Evolutionary conservation across 1,140 invertebrate genomes (phyloP), one percentile per base, ranked within the genome.

Genomic region (Penaeus vannamei): DNA sequence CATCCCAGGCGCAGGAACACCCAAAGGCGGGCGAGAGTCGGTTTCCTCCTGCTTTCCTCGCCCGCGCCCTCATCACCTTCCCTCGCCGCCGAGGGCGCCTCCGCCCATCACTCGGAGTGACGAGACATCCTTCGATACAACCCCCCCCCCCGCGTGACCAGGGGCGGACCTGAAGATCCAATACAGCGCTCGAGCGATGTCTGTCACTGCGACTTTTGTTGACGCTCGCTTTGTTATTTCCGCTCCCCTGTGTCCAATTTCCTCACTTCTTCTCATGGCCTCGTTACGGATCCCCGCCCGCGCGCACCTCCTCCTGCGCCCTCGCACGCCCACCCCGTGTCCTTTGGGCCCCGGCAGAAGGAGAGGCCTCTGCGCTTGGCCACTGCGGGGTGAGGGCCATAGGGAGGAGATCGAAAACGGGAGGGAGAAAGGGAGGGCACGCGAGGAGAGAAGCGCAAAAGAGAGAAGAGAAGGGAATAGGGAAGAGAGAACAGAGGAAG

Each of bases 311-410:
- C 62, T 69, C 12, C 19, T 36, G n/a, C 61, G 36, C 62, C 84
- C 26, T 23, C 32, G 59, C 36, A n/a, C 26, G 19, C 72, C 22
- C 29, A 77, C 14, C 72, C 10, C 29, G 23, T 36, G 22, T 36
- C 20, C 22, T 36, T 79, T n/a, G 64, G 72, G 84, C 42, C 66
- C 62, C 32, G 59, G 83, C 62, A 84, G 83, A 42, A 42, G 36
- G 36, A 42, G 36, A 8, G 36, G 36, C 36, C 8, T 17, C 53
- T 53, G 0, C 53, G 53, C 53, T 53, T 53, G 10, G 12, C 12
- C 14, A 1, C 53, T 53, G 12, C 12, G 53, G 14, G 53, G 17
- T 20, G 84, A 59, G 26, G 84, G 64, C 32, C 60, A 29, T 17
- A 72, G 12, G 17, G 17, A 22, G 12, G n/a, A 61, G 81, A 69